Evolutionary conservation across 2,888 invertebrate genomes (phyloP), one percentile per base, ranked within the genome.

Genomic region (Polymixis lichenea): DNA sequence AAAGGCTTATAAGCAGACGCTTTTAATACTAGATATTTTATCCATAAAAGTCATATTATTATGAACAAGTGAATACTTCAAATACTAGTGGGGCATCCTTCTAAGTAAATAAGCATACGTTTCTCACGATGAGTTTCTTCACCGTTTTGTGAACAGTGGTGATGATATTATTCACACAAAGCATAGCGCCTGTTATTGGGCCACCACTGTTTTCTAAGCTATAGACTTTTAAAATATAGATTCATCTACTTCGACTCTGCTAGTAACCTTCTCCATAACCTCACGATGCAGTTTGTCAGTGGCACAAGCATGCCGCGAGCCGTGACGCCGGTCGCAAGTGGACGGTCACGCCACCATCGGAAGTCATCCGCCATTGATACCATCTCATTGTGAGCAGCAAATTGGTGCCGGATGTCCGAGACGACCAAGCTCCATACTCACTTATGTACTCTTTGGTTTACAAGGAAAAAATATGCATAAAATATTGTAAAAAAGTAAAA

Each of bases 351-450:
- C 90, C 91, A 91, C 82, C 94, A 95, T 95, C 95, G 96, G 95
- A 96, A 95, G 95, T 93, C 92, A 92, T 92, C 93, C 93, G 92
- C 95, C 92, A 96, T 96, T 96, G 96, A 96, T 96, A 96, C 91
- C 94, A 96, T 96, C 96, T 95, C 96, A 96, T 96, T 96, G 96
- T 96, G 93, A 84, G 81, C 89, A 90, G 86, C 92, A 93, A 95
- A 94, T 95, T 94, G 93, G 90, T 83, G 87, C 94, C 96, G 96
- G 95, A 96, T 95, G 96, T 95, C 93, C 92, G 94, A 94, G 94
- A 95, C 94, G 92, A 92, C 93, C 75, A 74, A 61, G 32, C 43
- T 76, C 73, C 84, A 75, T 78, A 66, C 67, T 65, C 69, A 65
- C 75, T 64, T 66, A 25, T 62, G n/a, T 81, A 71, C 53, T 71